Conservation (phyloP, 2,888 invertebrate genomes). For the Lobophora halterata region DNA sequence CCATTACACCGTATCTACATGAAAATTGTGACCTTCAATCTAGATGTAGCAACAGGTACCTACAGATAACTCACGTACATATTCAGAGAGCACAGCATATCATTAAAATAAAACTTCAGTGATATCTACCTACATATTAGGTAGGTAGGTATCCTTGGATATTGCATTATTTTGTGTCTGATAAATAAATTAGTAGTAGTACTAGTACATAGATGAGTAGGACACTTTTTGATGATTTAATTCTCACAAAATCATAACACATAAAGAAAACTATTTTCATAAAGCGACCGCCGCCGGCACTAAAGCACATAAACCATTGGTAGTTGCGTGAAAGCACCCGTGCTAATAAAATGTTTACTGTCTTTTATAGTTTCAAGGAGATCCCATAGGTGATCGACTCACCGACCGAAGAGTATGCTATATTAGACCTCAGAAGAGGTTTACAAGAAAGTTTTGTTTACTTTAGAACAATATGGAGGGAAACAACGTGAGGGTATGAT, state of each 20-base stretch:
- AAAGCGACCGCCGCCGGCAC: slow-evolving; percentile 53
- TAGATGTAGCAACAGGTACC: no score
- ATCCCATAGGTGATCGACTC: slow-evolving; percentile 62
- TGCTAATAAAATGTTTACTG: slow-evolving; percentile 62
- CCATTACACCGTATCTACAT: no score
- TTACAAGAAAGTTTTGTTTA: slow-evolving; percentile 51
- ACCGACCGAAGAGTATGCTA: slow-evolving; percentile 65
- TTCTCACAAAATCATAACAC: slow-evolving; percentile 11
- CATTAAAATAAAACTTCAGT: no score
- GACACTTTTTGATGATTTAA: no score
- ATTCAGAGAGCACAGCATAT: no score
- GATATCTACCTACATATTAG: no score
- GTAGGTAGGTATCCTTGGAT: no score
- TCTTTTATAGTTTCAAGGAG: slow-evolving; percentile 77
- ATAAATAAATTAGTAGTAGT: no score
- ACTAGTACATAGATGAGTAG: no score
- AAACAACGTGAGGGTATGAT: slow-evolving; percentile 71
- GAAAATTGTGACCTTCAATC: no score
- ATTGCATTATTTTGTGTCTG: no score
- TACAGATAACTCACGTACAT: no score
- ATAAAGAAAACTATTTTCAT: slow-evolving; percentile 34
- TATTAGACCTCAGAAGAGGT: slow-evolving; percentile 50
- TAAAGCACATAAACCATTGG: slow-evolving; percentile 47
- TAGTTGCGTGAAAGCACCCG: slow-evolving; percentile 45
- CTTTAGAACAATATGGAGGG: slow-evolving; percentile 59